Conservation (phyloP, 2,797 vertebrate species). For the Pipistrellus kuhlii region DNA sequence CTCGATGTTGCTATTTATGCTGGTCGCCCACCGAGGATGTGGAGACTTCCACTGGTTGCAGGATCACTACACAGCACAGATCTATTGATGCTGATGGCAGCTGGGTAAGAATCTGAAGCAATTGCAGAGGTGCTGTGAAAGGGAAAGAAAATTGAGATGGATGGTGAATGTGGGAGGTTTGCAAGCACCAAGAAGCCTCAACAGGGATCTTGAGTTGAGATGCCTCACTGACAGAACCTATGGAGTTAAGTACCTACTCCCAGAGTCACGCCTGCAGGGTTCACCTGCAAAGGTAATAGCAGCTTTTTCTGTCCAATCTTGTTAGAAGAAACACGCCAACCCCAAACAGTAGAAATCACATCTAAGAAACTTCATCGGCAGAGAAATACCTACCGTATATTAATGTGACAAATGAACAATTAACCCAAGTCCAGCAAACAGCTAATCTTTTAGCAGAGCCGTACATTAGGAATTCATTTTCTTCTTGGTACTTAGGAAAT, state of each 20-base stretch:
- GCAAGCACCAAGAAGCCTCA: not conserved
- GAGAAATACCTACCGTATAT: conserved; percentile 23
- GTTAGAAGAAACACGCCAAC: conserved; percentile 40
- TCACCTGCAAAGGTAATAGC: conserved; percentile 57
- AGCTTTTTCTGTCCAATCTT: conserved; percentile 31
- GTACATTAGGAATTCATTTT: conserved; percentile 39
- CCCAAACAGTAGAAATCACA: conserved; percentile 15
- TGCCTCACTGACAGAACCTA: not conserved
- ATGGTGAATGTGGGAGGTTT: not conserved
- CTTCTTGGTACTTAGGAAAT: conserved; percentile 48
- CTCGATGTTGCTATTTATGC: not conserved
- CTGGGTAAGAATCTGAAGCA: not conserved
- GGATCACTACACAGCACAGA: not conserved
- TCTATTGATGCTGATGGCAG: not conserved
- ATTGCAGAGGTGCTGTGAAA: conserved; percentile 8
- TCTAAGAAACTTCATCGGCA: not conserved
- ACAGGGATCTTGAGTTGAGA: not conserved
- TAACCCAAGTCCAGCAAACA: conserved; percentile 43
- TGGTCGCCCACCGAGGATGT: not conserved
- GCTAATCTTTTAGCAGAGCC: conserved; percentile 32
- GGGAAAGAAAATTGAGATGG: not conserved
- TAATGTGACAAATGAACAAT: conserved; percentile 57
- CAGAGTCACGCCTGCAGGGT: not conserved
- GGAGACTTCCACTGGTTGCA: not conserved
- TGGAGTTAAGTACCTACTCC: conserved; percentile 33